Percentiles rank a stretch among this genome's conserved stretches.
phyloP scores from a whole-genome alignment of 2,888 invertebrate species.

The Sipha maydis region DNA sequence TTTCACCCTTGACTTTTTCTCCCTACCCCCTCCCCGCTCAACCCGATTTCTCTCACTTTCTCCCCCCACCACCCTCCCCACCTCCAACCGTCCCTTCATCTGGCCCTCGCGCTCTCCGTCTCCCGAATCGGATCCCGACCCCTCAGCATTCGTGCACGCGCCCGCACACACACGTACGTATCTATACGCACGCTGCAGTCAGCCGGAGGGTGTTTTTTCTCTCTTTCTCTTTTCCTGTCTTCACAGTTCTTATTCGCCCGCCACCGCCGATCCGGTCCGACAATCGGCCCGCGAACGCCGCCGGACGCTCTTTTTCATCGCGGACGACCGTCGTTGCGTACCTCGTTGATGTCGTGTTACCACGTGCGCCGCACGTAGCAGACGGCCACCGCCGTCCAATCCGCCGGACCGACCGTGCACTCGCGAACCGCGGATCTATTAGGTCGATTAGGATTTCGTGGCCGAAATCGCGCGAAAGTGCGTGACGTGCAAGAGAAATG shows the following conservation, averaged over 20 bases:
- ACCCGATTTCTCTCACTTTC: not conserved
- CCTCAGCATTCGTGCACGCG: not conserved
- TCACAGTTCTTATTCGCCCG: not conserved
- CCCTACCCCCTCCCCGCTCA: not conserved
- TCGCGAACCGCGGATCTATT: too few relatives aligned
- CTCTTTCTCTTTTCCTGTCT: not conserved
- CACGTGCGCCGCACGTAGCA: too few relatives aligned
- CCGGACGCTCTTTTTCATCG: not conserved
- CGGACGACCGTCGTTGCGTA: too few relatives aligned
- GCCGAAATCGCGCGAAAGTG: too few relatives aligned
- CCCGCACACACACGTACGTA: not conserved
- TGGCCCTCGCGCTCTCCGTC: not conserved
- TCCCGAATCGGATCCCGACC: not conserved
- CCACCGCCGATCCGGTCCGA: not conserved
- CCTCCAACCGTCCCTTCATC: too few relatives aligned
- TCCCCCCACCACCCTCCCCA: not conserved
- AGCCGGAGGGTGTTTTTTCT: constrained; percentile 32
- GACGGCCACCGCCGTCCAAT: too few relatives aligned
- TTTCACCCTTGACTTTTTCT: constrained; percentile 60
- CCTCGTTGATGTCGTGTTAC: too few relatives aligned
- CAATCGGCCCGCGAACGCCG: not conserved
- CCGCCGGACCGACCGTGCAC: too few relatives aligned
- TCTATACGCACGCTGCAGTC: not conserved
- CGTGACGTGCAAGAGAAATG: too few relatives aligned
- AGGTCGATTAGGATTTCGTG: too few relatives aligned